phyloP scores from a whole-genome alignment of 2,888 invertebrate species.

The Silvanus unidentatus region DNA sequence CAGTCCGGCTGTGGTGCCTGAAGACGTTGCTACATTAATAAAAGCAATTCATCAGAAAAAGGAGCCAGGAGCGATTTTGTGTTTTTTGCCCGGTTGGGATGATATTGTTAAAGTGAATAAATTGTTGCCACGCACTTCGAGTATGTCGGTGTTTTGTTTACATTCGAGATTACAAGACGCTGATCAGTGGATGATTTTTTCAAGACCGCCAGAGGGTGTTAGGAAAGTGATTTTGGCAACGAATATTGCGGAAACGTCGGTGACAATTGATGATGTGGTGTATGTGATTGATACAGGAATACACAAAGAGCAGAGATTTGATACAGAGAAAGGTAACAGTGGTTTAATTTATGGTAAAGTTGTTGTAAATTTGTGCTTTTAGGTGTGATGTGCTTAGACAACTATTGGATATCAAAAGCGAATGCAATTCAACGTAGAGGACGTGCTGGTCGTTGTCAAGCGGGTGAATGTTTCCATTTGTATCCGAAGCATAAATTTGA shows the following conservation, averaged over 20 bases:
- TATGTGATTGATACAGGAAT: conserved; percentile 63
- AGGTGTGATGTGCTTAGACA: conserved; percentile 49
- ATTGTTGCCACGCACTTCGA: conserved; percentile 27
- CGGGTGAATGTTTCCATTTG: conserved; percentile 56
- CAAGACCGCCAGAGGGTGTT: conserved; percentile 46
- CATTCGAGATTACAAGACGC: conserved; percentile 52
- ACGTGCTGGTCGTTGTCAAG: conserved; percentile 60
- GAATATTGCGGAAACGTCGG: conserved; percentile 66
- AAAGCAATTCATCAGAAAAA: conserved; percentile 53
- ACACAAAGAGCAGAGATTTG: conserved; percentile 54
- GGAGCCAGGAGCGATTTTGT: conserved; percentile 63
- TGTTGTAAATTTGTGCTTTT: too few species aligned
- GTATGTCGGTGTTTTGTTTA: conserved; percentile 34
- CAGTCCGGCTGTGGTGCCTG: conserved; percentile 47
- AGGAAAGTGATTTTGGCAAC: conserved; percentile 67
- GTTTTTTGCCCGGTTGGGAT: conserved; percentile 71
- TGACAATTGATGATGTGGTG: conserved; percentile 66
- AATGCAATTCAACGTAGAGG: conserved; percentile 61
- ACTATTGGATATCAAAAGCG: conserved; percentile 58
- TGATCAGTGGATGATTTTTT: conserved; percentile 57
- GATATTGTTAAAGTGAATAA: conserved; percentile 56
- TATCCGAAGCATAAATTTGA: conserved; percentile 51
- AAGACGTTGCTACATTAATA: conserved; percentile 50
- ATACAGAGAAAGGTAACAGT: conserved; percentile 50
- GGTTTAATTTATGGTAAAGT: too few species aligned